Evolutionary conservation across 2,113 vertebrate genomes (phyloP), one percentile per base, ranked within the genome.

Genomic region (Psettodes erumei): DNA sequence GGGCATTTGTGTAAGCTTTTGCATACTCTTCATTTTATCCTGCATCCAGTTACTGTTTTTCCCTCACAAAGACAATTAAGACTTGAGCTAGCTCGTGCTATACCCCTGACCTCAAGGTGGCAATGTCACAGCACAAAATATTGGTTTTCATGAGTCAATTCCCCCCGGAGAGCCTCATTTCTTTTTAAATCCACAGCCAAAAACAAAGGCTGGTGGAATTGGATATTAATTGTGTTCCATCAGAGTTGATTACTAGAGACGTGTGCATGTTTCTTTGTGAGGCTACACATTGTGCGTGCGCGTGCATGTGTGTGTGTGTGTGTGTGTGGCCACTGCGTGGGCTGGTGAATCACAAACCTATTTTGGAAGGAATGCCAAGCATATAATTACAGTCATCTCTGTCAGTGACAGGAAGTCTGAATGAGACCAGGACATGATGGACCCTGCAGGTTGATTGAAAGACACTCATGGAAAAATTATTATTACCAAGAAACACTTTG

Each of bases 311-410:
- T 8, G 13, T 68, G 60, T 79, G 10, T 72, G 47, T 66, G 78
- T 33, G 32, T 78, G 77, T 75, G 77, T 61, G 66, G 84, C 77
- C 59, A 40, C 65, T 58, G 88, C 32, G 85, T 92, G 86, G 91
- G 91, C 77, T 83, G 84, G 72, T 86, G 83, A 87, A 90, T 90
- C 89, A 90, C 83, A 81, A 76, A 88, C 88, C 90, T 91, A 92
- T 93, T 94, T 91, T 81, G 72, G 90, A 83, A 75, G 84, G 82
- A 82, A 78, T 40, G 47, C 68, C 71, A 83, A 81, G 77, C 55
- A 38, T 90, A 75, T 92, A 92, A 93, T 94, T 92, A 90, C 79
- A 83, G 81, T 88, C 82, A 83, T 90, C 83, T 88, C 79, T 68
- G 59, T 83, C 75, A 51, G 69, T 76, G 85, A 87, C 8, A 37